phyloP scores from a whole-genome alignment of 2,113 vertebrate genomes.

The Drymodes brunneopygia region DNA sequence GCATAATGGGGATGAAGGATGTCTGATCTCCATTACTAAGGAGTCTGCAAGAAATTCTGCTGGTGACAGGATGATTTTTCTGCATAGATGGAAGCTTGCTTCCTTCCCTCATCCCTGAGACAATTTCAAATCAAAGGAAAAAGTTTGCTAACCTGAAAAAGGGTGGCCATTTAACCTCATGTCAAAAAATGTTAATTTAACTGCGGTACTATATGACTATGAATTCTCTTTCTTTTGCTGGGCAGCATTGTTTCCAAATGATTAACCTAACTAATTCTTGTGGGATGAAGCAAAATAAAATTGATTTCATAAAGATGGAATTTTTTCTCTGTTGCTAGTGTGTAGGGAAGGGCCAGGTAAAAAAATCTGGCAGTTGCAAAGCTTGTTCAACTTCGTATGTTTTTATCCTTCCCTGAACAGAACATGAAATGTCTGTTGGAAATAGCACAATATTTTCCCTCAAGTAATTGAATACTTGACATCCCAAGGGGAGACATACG shows the following conservation, averaged over 20 bases:
- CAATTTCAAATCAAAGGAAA: background rate
- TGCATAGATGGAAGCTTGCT: background rate
- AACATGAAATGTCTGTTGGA: background rate
- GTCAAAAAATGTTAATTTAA: background rate
- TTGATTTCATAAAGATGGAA: background rate
- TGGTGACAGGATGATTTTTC: background rate
- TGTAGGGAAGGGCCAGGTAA: background rate
- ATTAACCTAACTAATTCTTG: background rate
- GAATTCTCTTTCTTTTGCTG: background rate
- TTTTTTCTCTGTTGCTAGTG: background rate
- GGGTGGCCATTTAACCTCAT: background rate
- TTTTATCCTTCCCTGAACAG: background rate
- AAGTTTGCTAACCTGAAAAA: background rate
- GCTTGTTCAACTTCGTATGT: background rate
- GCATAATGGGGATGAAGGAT: background rate
- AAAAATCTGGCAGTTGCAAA: background rate
- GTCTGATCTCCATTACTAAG: background rate
- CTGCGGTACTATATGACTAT: background rate
- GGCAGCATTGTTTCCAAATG: background rate
- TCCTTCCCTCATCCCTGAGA: background rate
- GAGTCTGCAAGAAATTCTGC: background rate
- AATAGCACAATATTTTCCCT: background rate
- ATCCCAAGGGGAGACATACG: background rate
- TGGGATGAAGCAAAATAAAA: background rate
- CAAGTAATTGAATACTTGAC: background rate